A percentile compares a stretch with the other conserved stretches of the same genome.
phyloP scores from a whole-genome alignment of 92 coral and sea anemone genomes.

The Porites rus region DNA sequence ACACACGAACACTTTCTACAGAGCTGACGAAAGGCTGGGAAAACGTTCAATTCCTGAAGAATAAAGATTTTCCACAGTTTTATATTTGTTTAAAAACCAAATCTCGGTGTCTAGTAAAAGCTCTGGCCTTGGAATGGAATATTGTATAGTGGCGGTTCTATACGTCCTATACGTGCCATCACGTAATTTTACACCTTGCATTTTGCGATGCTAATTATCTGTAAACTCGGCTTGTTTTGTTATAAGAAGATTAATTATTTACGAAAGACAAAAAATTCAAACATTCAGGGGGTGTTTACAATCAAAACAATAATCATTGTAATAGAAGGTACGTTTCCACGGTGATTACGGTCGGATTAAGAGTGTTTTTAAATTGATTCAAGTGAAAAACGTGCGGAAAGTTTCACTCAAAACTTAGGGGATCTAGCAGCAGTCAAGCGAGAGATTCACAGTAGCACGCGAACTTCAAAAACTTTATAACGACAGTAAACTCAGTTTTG shows the following conservation, averaged over 20 bases:
- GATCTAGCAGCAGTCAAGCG: too few relatives aligned
- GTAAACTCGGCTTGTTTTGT: background rate
- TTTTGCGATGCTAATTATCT: background rate
- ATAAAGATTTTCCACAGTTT: background rate
- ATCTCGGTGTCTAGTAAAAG: background rate
- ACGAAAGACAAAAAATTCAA: background rate
- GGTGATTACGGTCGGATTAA: background rate
- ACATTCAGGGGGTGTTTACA: too few relatives aligned
- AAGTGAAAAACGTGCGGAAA: too few relatives aligned
- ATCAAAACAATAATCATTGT: conserved; percentile 1
- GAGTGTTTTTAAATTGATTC: too few relatives aligned
- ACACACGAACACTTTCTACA: background rate
- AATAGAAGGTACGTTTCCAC: background rate
- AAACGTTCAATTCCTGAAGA: too few relatives aligned
- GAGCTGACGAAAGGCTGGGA: background rate
- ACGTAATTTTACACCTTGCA: background rate
- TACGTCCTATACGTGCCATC: background rate
- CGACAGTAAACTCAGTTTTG: too few relatives aligned
- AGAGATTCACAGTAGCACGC: too few relatives aligned
- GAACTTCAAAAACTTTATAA: too few relatives aligned
- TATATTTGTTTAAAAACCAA: too few relatives aligned
- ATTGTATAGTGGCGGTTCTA: background rate
- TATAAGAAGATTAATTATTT: conserved; percentile 1
- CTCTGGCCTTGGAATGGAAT: background rate
- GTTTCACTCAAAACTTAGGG: too few relatives aligned